phyloP scores from a whole-genome alignment of 2,797 vertebrate species.

The Rhincodon typus region DNA sequence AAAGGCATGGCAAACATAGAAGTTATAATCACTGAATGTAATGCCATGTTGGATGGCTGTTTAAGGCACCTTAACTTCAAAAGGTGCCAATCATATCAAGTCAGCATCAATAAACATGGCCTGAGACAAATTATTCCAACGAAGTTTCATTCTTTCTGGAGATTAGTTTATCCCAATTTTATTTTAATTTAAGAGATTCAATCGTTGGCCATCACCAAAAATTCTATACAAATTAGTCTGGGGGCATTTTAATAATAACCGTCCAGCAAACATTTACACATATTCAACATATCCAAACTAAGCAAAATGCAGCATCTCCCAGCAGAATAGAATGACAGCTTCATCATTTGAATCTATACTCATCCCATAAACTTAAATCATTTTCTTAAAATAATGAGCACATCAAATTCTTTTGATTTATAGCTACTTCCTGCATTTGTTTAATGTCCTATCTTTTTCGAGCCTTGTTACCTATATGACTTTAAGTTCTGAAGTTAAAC shows the following conservation, averaged over 20 bases:
- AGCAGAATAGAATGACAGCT: not conserved
- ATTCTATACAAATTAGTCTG: not conserved
- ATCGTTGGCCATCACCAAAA: not conserved
- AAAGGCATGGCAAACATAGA: not conserved
- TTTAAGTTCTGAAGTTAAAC: not conserved
- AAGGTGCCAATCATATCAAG: not conserved
- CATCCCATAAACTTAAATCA: not conserved
- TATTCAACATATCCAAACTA: not conserved
- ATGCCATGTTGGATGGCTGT: not conserved
- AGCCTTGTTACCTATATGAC: not conserved
- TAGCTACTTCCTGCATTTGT: not conserved
- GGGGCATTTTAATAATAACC: not conserved
- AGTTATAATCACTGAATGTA: not conserved
- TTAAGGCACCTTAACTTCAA: not conserved
- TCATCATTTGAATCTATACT: not conserved
- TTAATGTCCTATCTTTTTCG: not conserved
- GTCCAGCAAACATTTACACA: not conserved
- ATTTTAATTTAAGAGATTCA: not conserved
- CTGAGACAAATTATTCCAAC: not conserved
- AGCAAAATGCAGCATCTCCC: not conserved
- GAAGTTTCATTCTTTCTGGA: not conserved
- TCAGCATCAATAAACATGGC: not conserved
- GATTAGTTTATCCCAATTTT: not conserved
- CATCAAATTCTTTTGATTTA: not conserved
- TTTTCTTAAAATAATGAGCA: not conserved